Percentiles rank a stretch among this genome's conserved stretches.
Evolutionary conservation across 1,140 invertebrate genomes (phyloP).

Genomic region (Aphelenchoides avenae): DNA sequence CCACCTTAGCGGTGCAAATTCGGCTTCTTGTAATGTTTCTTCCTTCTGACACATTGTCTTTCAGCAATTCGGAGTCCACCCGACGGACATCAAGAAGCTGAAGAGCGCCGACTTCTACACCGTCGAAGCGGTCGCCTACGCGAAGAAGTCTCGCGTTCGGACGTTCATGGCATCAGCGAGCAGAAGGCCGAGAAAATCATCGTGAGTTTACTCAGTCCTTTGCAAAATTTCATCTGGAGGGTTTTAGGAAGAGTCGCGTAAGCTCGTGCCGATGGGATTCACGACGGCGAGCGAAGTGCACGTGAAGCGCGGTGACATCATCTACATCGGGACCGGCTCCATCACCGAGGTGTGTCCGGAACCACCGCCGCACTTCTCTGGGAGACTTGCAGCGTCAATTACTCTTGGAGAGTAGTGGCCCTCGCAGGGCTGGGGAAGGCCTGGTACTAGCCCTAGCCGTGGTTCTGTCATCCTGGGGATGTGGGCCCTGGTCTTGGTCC

Average conservation of each 20-base stretch:
- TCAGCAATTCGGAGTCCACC: too few relatives aligned
- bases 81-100: too few relatives aligned
- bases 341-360: constrained; percentile 76
- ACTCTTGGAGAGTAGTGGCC: too few relatives aligned
- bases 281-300: constrained; percentile 93
- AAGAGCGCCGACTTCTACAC: constrained; percentile 89
- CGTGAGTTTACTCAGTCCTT: constrained; percentile 60
- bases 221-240: neutral
- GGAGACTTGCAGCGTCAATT: too few relatives aligned
- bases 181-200: constrained; percentile 92
- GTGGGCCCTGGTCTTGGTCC: too few relatives aligned
- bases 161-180: constrained; percentile 93
- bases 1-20: too few relatives aligned
- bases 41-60: too few relatives aligned
- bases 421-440: too few relatives aligned
- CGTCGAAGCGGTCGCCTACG: constrained; percentile 86
- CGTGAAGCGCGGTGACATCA: constrained; percentile 81
- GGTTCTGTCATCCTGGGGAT: too few relatives aligned
- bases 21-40: too few relatives aligned
- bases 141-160: constrained; percentile 82
- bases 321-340: constrained; percentile 75
- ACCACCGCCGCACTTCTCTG: too few relatives aligned
- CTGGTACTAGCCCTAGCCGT: too few relatives aligned
- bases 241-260: constrained; percentile 74
- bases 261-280: constrained; percentile 92